Evolutionary conservation across 2,797 vertebrate genomes (phyloP).

Genomic region (Sternotherus odoratus): DNA sequence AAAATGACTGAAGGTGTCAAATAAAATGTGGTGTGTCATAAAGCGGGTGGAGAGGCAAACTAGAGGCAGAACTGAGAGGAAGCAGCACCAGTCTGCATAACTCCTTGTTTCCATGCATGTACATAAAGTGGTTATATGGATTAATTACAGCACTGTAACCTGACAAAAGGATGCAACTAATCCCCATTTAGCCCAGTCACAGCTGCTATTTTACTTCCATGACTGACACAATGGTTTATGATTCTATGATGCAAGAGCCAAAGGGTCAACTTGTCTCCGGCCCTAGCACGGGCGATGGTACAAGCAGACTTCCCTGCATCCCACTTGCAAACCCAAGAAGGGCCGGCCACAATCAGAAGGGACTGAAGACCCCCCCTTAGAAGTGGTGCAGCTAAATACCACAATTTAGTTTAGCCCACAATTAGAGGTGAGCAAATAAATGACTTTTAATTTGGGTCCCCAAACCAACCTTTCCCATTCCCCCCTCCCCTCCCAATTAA

Average conservation of each 20-base stretch:
- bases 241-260: background rate
- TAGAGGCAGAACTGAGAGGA: constrained; percentile 2
- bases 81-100: accelerated
- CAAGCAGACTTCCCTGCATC: background rate
- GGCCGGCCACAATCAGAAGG: background rate
- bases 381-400: background rate
- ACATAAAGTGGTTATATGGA: background rate
- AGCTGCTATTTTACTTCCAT: background rate
- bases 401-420: background rate
- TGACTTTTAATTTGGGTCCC: background rate
- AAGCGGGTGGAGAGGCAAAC: constrained; percentile 19
- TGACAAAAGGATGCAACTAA: background rate
- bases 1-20: constrained; percentile 57
- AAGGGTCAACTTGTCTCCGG: background rate
- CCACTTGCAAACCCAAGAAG: background rate
- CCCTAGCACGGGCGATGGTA: background rate
- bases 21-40: constrained; percentile 42
- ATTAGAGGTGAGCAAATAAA: background rate
- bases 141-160: background rate
- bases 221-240: background rate
- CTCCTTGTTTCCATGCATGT: background rate
- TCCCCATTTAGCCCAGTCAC: background rate
- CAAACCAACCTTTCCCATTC: background rate
- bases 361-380: background rate
- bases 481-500: background rate